Base-by-base conservation (phyloP, 2,888 invertebrate genomes). In the Xanthostigma xanthostigma region DNA sequence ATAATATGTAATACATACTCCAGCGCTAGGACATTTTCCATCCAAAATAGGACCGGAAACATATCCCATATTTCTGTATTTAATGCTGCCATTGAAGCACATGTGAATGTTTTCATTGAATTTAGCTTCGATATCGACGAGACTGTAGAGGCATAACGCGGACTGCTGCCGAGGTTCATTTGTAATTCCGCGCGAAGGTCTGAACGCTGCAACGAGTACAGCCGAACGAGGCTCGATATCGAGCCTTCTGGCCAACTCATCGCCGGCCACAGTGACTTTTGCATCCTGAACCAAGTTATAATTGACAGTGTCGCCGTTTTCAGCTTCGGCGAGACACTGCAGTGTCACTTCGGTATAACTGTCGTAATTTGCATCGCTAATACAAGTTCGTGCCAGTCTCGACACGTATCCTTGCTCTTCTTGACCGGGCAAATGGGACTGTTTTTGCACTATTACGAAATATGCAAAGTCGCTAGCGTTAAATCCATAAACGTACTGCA, bases 81-180 rank as follows among this genome's bases (percentile, higher is more conserved):
- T 90, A 56, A 89, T 88, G 58, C 87, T 88, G 36, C 95, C 95
- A 67, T 93, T 90, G 65, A 95, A 95, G 69, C 97, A 97, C 81
- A 91, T 87, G 65, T 94, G 93, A 58, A 96, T 93, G 70, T 96
- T 97, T 67, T 93, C 89, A 63, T 89, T 90, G 67, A 97, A 97
- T 65, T 88, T 88, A 56, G 83, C 81, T 64, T 93, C 90, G 58
- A 96, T 89, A 55, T 90, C 86, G 59, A 85, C 80, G 54, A 97
- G 72, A 50, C 93, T 88, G 69, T 87, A 97, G 43, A 94, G 79
- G 70, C 97, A 97, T 58, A 97, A 72, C 0, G 94, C 96, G 2
- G 96, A 93, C 55, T 84, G 82, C 34, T 79, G 65, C 60, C 81
- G 76, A 2, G 90, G 85, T 58, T 89, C 86, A 69, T 87, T 85